A percentile compares a stretch with the other conserved stretches of the same genome.
phyloP scores from a whole-genome alignment of 2,888 invertebrate species.

The Enoplolaimus lenunculus region DNA sequence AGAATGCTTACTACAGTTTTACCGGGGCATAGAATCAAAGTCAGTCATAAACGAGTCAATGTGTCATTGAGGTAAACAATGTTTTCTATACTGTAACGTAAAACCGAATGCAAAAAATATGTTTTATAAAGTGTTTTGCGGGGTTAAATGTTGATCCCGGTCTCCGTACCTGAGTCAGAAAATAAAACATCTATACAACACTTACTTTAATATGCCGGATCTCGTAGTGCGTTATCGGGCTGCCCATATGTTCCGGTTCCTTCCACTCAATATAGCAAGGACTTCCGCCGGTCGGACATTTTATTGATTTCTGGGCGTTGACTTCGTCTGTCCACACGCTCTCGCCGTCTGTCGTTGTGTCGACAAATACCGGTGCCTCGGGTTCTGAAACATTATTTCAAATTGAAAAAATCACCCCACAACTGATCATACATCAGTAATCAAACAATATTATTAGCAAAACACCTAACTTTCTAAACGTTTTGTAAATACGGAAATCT shows the following conservation, averaged over 20 bases:
- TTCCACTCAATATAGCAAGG: slow-evolving; percentile 30
- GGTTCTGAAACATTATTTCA: background rate
- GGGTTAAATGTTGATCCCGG: too few species aligned
- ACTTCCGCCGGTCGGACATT: background rate
- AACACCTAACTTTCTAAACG: background rate
- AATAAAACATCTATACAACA: too few species aligned
- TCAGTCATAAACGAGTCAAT: too few species aligned
- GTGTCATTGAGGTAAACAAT: too few species aligned
- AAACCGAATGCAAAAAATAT: too few species aligned
- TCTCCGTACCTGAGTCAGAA: too few species aligned
- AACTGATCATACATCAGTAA: background rate
- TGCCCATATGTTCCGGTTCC: slow-evolving; percentile 32
- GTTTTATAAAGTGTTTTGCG: too few species aligned
- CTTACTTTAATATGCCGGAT: slow-evolving; percentile 25
- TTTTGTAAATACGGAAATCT: background rate
- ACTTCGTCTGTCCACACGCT: background rate
- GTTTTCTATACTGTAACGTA: too few species aligned
- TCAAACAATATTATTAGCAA: background rate
- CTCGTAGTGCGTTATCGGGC: slow-evolving; percentile 27
- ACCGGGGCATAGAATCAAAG: too few species aligned
- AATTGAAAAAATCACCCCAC: background rate
- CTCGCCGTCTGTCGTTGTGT: background rate
- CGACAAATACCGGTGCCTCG: slow-evolving; percentile 9
- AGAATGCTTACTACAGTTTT: too few species aligned
- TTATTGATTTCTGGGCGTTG: background rate